Evolutionary conservation across 2,888 invertebrate genomes (phyloP).

Genomic region (Drosophila phalerata): DNA sequence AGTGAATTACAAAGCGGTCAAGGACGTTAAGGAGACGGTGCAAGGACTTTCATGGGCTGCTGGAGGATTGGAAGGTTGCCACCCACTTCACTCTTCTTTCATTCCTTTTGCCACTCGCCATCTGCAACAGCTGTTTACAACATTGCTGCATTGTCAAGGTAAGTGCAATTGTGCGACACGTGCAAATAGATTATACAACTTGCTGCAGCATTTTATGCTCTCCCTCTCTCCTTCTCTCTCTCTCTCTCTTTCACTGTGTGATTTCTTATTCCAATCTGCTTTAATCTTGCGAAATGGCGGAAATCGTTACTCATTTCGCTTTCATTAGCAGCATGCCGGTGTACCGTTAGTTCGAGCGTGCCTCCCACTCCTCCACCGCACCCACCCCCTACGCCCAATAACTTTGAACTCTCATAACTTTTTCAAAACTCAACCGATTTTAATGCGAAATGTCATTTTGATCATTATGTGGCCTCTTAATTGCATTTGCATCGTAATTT

Average conservation of each 20-base stretch:
- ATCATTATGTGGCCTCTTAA: no score
- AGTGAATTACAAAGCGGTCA: conserved; percentile 32
- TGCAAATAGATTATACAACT: conserved; percentile 37
- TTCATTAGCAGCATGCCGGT: conserved; percentile 37
- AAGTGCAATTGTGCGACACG: conserved; percentile 42
- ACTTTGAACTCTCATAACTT: no score
- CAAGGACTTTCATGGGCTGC: conserved; percentile 22
- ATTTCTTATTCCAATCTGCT: conserved; percentile 10
- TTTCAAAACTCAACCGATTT: no score
- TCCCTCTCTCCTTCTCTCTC: background rate
- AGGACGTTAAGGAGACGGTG: conserved; percentile 33
- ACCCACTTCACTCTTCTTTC: no score
- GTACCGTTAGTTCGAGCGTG: background rate
- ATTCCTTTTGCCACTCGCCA: background rate
- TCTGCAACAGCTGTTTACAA: conserved; percentile 39
- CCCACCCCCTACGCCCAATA: no score
- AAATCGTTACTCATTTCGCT: conserved; percentile 26
- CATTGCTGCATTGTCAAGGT: conserved; percentile 50
- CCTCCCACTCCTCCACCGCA: background rate
- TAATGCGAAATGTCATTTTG: background rate
- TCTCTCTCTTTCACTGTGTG: background rate
- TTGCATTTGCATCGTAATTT: no score
- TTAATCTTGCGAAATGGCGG: conserved; percentile 17
- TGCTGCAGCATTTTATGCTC: conserved; percentile 4
- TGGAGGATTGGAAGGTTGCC: background rate